phyloP scores from a whole-genome alignment of 2,113 vertebrate genomes.

The Psittacus erithacus region DNA sequence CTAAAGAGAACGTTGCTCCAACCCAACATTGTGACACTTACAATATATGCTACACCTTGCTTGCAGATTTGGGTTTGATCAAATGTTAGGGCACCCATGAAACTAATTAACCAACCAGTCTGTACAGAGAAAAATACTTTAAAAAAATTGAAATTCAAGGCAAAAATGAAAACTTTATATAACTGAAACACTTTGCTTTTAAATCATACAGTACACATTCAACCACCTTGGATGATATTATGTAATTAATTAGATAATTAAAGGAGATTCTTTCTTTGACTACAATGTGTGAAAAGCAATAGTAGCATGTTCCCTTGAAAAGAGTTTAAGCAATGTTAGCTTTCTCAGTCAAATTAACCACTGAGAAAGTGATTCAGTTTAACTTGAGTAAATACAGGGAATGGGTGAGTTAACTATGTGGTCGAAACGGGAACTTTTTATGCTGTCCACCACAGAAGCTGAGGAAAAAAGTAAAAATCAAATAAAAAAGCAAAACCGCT shows the following conservation, averaged over 20 bases:
- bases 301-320: neutral
- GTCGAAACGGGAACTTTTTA: neutral
- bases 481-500: neutral
- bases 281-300: neutral
- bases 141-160: neutral
- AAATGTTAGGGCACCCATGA: neutral
- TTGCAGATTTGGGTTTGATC: neutral
- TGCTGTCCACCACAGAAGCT: neutral
- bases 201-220: neutral
- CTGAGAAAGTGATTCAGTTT: neutral
- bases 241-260: neutral
- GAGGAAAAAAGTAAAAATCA: accelerated
- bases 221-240: neutral
- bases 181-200: neutral
- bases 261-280: neutral
- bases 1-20: neutral
- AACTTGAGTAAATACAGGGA: neutral
- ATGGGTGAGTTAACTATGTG: neutral
- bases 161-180: neutral
- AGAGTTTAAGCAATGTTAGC: neutral
- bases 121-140: neutral
- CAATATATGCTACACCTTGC: neutral
- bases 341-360: neutral
- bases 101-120: neutral
- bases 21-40: neutral